phyloP scores from a whole-genome alignment of 2,888 invertebrate genomes.

The Ennomos quercinarius region DNA sequence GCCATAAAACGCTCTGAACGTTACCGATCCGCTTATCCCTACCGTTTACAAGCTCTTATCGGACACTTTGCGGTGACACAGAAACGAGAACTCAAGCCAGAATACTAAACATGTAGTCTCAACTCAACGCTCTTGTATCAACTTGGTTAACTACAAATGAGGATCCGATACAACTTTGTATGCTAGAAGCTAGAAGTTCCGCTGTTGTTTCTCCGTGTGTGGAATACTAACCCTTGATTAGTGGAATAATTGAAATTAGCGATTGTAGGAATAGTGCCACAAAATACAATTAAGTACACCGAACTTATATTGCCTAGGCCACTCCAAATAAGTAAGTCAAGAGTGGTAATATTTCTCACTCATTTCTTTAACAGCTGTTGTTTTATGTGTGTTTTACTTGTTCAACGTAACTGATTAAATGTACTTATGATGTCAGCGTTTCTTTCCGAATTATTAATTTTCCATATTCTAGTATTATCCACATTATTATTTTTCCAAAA shows the following conservation, averaged over 20 bases:
- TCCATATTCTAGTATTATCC: too few relatives aligned
- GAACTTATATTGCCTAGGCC: neutral
- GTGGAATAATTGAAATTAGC: neutral
- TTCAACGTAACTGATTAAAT: neutral
- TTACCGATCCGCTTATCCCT: constrained; percentile 19
- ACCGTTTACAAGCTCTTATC: constrained; percentile 23
- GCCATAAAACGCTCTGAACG: constrained; percentile 19
- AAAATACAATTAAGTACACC: neutral
- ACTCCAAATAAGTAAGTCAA: neutral
- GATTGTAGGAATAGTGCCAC: neutral
- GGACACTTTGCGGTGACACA: constrained; percentile 16
- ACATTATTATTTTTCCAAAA: too few relatives aligned
- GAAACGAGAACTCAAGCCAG: constrained; percentile 7
- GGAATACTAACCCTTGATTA: neutral
- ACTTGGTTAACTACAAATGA: neutral
- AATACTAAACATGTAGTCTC: constrained; percentile 1
- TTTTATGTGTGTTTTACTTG: too few relatives aligned
- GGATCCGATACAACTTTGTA: neutral
- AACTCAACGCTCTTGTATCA: too few relatives aligned
- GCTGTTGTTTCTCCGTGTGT: neutral
- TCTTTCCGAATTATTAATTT: too few relatives aligned
- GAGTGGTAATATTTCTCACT: neutral
- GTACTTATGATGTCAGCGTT: too few relatives aligned
- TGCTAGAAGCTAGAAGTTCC: neutral
- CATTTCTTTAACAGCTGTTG: neutral